Conservation (phyloP, 2,113 vertebrate genomes). For the Entelurus aequoreus region DNA sequence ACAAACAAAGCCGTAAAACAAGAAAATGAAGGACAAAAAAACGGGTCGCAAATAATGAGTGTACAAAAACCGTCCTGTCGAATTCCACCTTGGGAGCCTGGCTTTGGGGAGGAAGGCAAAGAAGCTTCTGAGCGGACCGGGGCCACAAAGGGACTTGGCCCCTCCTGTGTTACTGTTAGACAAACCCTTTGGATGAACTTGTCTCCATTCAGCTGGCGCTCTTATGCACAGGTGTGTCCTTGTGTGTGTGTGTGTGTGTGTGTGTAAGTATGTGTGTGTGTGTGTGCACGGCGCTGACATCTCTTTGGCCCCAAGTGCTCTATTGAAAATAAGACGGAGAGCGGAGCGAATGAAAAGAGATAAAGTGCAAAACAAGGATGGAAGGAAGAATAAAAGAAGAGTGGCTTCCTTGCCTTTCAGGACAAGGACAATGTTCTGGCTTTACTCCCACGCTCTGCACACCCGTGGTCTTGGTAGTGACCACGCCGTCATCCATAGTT, state of each 20-base stretch:
- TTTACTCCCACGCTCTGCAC: slow-evolving; percentile 69
- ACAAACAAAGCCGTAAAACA: slow-evolving; percentile 72
- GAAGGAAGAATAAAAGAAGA: slow-evolving; percentile 65
- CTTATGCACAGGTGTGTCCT: slow-evolving; percentile 71
- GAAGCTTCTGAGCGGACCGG: slow-evolving; percentile 54
- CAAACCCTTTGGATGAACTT: slow-evolving; percentile 67
- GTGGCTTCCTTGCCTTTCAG: slow-evolving; percentile 72
- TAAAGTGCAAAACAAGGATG: slow-evolving; percentile 71
- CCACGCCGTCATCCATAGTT: slow-evolving; percentile 42
- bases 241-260: slow-evolving; percentile 47
- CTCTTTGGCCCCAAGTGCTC: slow-evolving; percentile 68
- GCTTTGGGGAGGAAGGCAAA: slow-evolving; percentile 55
- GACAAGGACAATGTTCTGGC: slow-evolving; percentile 65
- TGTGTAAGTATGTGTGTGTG: too few relatives aligned
- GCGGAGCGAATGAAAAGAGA: slow-evolving; percentile 65
- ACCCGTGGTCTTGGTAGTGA: slow-evolving; percentile 43
- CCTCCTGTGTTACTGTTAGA: slow-evolving; percentile 67
- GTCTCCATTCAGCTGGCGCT: slow-evolving; percentile 66
- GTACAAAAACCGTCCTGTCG: slow-evolving; percentile 65
- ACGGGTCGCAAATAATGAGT: slow-evolving; percentile 67
- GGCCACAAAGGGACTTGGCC: slow-evolving; percentile 61
- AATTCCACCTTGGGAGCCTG: slow-evolving; percentile 68
- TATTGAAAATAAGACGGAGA: slow-evolving; percentile 70
- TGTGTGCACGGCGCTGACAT: slow-evolving; percentile 57
- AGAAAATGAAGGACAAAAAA: slow-evolving; percentile 65